Conservation (phyloP, 2,888 invertebrate genomes). For the Plebejus melissa region DNA sequence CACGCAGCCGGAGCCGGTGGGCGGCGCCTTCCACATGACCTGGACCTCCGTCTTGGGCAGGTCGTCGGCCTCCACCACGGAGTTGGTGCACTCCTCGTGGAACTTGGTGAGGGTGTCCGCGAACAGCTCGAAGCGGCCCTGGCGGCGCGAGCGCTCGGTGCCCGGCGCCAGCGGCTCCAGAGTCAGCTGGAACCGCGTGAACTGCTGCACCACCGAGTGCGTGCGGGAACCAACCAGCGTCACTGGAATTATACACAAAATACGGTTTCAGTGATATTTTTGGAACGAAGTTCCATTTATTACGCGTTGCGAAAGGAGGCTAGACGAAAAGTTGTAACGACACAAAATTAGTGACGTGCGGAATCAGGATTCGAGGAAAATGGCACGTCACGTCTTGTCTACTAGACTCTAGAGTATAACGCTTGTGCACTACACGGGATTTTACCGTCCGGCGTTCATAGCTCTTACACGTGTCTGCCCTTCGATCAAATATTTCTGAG, state of each 20-base stretch:
- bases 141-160: constrained; percentile 51
- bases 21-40: constrained; percentile 95
- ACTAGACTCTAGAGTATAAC: no score
- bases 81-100: constrained; percentile 90
- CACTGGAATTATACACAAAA: constrained; percentile 60
- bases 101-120: constrained; percentile 82
- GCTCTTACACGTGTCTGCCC: no score
- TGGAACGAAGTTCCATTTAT: no score
- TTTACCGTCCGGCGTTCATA: no score
- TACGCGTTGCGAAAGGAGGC: no score
- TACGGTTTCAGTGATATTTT: not conserved
- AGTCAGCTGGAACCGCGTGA: constrained; percentile 88
- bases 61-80: constrained; percentile 88
- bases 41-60: constrained; percentile 90
- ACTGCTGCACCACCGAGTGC: constrained; percentile 83
- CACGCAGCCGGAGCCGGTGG: constrained; percentile 90
- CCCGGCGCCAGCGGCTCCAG: constrained; percentile 82
- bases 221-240: constrained; percentile 83
- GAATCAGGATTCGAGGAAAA: no score
- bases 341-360: no score
- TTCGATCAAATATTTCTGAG: no score
- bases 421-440: no score
- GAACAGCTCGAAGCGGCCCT: constrained; percentile 74
- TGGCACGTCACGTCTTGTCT: no score
- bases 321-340: no score